Evolutionary conservation across 2,888 invertebrate genomes (phyloP), one percentile per base, ranked within the genome.

Genomic region (Drosophila quinaria): DNA sequence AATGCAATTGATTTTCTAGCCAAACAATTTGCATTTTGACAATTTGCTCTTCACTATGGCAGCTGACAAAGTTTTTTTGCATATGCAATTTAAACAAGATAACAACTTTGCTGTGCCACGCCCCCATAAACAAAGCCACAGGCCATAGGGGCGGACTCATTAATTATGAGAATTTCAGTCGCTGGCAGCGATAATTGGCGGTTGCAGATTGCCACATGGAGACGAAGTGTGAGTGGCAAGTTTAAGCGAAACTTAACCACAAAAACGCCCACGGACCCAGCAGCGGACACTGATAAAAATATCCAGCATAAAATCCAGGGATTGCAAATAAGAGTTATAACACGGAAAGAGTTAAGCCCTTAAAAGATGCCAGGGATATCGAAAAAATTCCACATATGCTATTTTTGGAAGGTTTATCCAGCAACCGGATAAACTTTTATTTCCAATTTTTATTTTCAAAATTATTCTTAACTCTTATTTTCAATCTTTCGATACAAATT

Each of bases 141-240:
- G 47, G 47, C 64, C 60, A 51, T 64, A 62, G 52, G 69, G 72
- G 72, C 60, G 67, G 63, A 31, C 73, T 85, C 86, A 85, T 85
- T 85, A 85, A 85, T 87, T 89, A 87, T 89, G 90, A 78, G 78
- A 74, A 82, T 78, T 81, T 69, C 65, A 80, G 78, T 59, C 58
- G 70, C 73, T 64, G 47, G 47, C 19, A 37, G 59, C 65, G 13
- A 56, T 63, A 52, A 56, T 59, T 41, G 35, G 58, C 49, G 54
- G 50, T 62, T 37, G 19, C 37, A 22, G 19, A 59, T 42, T 39
- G 65, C 44, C 37, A 29, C n/a, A 31, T 10, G 42, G 31, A 4
- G 22, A 22, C 10, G n/a, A 37, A 35, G 55, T 73, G 78, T 49
- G 59, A 17, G 58, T 37, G 60, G 66, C 80, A 46, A 64, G 67